Evolutionary conservation across 1,140 invertebrate species (phyloP), one percentile per base, ranked within the genome.

Genomic region (Pachypeltis micranthus): DNA sequence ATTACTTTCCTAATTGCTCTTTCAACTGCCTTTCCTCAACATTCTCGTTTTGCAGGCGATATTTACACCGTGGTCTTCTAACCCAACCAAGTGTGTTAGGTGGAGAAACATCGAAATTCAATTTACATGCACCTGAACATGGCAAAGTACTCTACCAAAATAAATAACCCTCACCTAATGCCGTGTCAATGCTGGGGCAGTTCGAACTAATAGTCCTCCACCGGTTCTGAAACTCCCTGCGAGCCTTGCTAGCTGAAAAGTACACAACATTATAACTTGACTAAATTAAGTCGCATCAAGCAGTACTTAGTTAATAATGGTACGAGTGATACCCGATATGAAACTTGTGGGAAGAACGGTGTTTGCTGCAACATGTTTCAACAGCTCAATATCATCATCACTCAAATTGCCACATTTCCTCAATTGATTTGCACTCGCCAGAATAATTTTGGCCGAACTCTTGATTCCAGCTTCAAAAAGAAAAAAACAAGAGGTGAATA

Each of bases 131-230:
- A n/a, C n/a, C n/a, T n/a, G n/a, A n/a, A n/a, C n/a, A n/a, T n/a
- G n/a, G n/a, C n/a, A n/a, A n/a, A n/a, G n/a, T n/a, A n/a, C n/a
- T n/a, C n/a, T n/a, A n/a, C n/a, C n/a, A n/a, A n/a, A n/a, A n/a
- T n/a, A n/a, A n/a, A n/a, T n/a, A n/a, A n/a, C 25, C n/a, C 61
- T 55, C 29, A 60, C 63, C 63, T 54, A 59, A 51, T 23, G 60
- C 16, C 4, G 19, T 21, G 55, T 64, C 58, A 28, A 64, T 59
- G 31, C n/a, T 25, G 2, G n/a, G 16, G 28, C 63, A 64, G 34
- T 64, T 58, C 4, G 55, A 54, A 7, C 39, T 39, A 2, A 64
- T 54, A 24, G 7, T 27, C 29, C 39, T 64, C 58, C 44, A 55
- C 54, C 39, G 27, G 24, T 21, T 31, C 19, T 59, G 51, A 2